Evolutionary conservation across 2,888 invertebrate genomes (phyloP).

Genomic region (Griposia aprilina): DNA sequence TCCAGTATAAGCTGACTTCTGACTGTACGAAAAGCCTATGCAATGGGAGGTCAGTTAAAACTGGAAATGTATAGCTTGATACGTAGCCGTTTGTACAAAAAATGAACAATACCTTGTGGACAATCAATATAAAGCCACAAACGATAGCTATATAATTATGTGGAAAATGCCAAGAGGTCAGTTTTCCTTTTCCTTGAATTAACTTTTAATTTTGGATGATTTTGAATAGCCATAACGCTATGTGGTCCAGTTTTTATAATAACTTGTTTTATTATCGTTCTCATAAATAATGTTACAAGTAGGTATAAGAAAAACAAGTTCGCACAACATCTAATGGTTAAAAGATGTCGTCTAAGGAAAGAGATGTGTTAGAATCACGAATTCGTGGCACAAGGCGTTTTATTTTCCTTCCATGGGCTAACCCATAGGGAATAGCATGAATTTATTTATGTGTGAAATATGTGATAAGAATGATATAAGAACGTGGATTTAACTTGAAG

Average conservation of each 20-base stretch:
- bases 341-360: slow-evolving; percentile 23
- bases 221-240: neutral
- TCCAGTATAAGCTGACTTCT: no score
- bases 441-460: slow-evolving; percentile 33
- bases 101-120: no score
- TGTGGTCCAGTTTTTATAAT: no score
- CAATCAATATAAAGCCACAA: neutral
- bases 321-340: neutral
- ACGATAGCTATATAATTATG: neutral
- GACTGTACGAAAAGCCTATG: no score
- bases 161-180: neutral
- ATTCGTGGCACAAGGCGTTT: slow-evolving; percentile 3
- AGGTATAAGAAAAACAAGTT: neutral
- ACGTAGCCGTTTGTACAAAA: no score
- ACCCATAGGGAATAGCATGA: neutral
- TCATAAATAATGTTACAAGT: neutral
- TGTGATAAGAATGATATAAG: slow-evolving; percentile 30
- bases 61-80: no score
- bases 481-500: slow-evolving; percentile 11
- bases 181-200: neutral
- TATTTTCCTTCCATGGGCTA: slow-evolving; percentile 21
- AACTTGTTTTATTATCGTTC: neutral
- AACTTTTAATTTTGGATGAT: neutral
- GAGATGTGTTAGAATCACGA: neutral
- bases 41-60: no score